Evolutionary conservation across 1,140 invertebrate species (phyloP), one percentile per base, ranked within the genome.

Genomic region (Drosophila prosaltans): DNA sequence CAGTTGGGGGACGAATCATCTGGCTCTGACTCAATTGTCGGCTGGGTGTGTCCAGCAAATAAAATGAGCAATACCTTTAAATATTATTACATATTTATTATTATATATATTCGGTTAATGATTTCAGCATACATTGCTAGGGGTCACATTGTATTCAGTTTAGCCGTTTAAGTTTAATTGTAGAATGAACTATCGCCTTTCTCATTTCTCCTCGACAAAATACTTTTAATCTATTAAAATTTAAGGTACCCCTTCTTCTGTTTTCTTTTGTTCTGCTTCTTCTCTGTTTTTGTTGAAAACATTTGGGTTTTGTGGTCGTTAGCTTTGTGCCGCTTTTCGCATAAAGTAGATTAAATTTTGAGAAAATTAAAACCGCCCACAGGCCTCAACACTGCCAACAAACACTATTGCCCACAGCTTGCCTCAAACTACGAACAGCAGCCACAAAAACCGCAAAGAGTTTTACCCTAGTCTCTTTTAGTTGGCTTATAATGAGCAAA

Each of bases 401-500:
- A 32, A 26, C 1, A 3, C 21, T 26, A 51, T 2, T 26, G 21
- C 8, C 32, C 32, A 36, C 8, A 26, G 45, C 2, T 51, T 51
- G 8, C 8, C 21, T 26, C 45, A 26, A 51, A 51, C 45, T 26
- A 26, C 45, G 54, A 74, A 70, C 68, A 73, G 51, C 69, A 57
- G 51, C 79, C 72, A 45, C 78, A 78, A 74, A 81, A 82, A 72
- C 80, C 80, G 80, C 81, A 85, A 74, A 86, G 82, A 86, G 67
- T 74, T 86, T 86, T 65, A 71, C 65, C 66, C 65, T 65, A 81
- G 74, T 81, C 81, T 63, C 77, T 58, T 67, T 86, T 78, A 86
- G 81, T 86, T 85, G 82, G 81, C 82, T 81, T 85, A 86, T 85
- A 85, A 85, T 86, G 74, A 86, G 81, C 71, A 78, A 85, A 85